Evolutionary conservation across 2,888 invertebrate species (phyloP).

Genomic region (Dynastes grantii): DNA sequence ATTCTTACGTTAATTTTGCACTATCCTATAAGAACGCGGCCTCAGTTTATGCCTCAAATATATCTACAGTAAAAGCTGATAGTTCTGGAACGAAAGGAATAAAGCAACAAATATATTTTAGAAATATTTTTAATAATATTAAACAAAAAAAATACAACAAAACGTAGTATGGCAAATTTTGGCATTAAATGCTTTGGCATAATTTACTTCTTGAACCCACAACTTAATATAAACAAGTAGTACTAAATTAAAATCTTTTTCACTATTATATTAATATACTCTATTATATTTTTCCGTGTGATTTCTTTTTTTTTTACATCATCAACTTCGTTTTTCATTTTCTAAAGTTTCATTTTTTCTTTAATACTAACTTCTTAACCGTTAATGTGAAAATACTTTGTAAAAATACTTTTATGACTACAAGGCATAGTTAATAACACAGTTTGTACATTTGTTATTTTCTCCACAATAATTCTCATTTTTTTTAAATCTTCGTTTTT

Average conservation of each 20-base stretch:
- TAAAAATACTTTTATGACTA: conserved; percentile 69
- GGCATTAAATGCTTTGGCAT: conserved; percentile 72
- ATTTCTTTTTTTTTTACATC: conserved; percentile 30
- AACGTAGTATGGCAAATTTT: conserved; percentile 68
- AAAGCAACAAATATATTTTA: conserved; percentile 42
- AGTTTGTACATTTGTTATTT: conserved; percentile 58
- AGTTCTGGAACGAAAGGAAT: background rate
- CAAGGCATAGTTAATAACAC: conserved; percentile 60
- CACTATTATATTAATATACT: conserved; percentile 23
- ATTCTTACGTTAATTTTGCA: too few relatives aligned
- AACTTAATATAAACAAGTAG: conserved; percentile 59
- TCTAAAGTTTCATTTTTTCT: conserved; percentile 34
- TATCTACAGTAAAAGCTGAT: too few relatives aligned
- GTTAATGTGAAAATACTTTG: conserved; percentile 68
- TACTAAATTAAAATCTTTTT: conserved; percentile 59
- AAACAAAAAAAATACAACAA: conserved; percentile 65
- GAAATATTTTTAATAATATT: conserved; percentile 61
- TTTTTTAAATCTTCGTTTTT: conserved; percentile 19
- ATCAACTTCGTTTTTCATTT: background rate
- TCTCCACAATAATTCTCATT: conserved; percentile 12
- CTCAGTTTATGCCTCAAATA: too few relatives aligned
- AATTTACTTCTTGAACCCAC: conserved; percentile 66
- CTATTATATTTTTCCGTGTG: conserved; percentile 29
- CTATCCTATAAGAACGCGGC: too few relatives aligned
- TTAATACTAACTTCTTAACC: conserved; percentile 53